Base-by-base conservation (phyloP, 2,888 invertebrate species). In the Drosophila mettleri region DNA sequence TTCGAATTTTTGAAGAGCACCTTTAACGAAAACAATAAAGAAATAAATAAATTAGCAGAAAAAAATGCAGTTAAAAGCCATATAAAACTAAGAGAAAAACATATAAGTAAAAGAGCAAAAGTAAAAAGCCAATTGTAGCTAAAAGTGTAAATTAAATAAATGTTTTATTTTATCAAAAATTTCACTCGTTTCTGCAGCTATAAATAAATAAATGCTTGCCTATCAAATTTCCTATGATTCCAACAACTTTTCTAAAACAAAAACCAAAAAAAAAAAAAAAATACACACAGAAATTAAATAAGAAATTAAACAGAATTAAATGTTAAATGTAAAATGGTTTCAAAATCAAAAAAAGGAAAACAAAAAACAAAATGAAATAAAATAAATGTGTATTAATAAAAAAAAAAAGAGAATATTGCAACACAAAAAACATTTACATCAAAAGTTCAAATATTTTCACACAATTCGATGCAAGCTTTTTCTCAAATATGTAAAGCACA, bases 1-100 rank as follows among this genome's bases (percentile, higher is more conserved):
- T 86, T 86, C 0, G 58, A 70, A 79, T 71, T 71, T 70, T 79
- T 74, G 74, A 87, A 85, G 89, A 85, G 85, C 85, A 85, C 89
- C 85, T 87, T 84, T 69, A 81, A 87, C 60, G 87, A 79, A 86
- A 85, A 86, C 85, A 85, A 85, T 85, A 85, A 73, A 38, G 78
- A 69, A 68, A 12, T 16, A 46, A 29, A 31, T 33, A 49, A 52
- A 74, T 77, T 73, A 86, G 87, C 87, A 80, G 77, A 62, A 66
- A 63, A 66, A 51, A 70, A 63, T 27, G 64, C 68, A 78, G 58
- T 54, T 48, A 66, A 61, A 76, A 64, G 70, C 63, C 66, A 69
- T 70, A 51, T 65, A 53, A 69, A 64, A 58, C 39, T 80, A 86
- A 82, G 74, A 43, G 38, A 49, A 12, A 33, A 18, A 46, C 29